Percentiles rank a stretch among this genome's conserved stretches.
Evolutionary conservation across 2,888 invertebrate genomes (phyloP).

Genomic region (Eugnorisma glareosa): DNA sequence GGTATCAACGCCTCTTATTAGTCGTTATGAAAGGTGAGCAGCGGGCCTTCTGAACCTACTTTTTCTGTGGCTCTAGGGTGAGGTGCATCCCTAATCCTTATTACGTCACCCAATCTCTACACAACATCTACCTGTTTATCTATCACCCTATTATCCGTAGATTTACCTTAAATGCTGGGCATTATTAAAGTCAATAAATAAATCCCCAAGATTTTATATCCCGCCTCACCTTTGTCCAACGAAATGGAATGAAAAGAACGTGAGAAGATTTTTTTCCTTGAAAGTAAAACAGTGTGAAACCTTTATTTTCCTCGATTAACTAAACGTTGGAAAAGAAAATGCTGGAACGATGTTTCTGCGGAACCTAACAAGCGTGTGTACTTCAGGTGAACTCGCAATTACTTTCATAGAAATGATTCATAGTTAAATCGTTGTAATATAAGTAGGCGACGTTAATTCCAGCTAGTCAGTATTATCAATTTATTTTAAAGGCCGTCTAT

Average conservation of each 20-base stretch:
- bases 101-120: constrained; percentile 52
- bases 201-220: constrained; percentile 54
- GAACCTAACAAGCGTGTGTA: constrained; percentile 20
- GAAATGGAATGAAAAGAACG: constrained; percentile 50
- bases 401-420: constrained; percentile 32
- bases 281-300: constrained; percentile 57
- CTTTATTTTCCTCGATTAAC: constrained; percentile 52
- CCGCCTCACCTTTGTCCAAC: constrained; percentile 57
- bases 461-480: constrained; percentile 4
- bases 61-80: constrained; percentile 12
- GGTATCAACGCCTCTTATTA: not conserved
- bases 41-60: not conserved
- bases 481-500: constrained; percentile 7
- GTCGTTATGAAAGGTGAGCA: not conserved
- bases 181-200: constrained; percentile 61
- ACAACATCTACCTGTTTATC: constrained; percentile 19
- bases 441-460: not conserved
- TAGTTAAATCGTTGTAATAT: constrained; percentile 13
- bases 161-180: constrained; percentile 44
- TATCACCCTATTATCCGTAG: constrained; percentile 27
- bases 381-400: constrained; percentile 27
- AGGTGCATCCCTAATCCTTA: constrained; percentile 54
- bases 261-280: constrained; percentile 55
- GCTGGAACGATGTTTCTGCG: constrained; percentile 28
- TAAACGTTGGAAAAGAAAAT: constrained; percentile 43